Evolutionary conservation across 92 coral and sea anemone species (phyloP).

Genomic region (Ricordea florida): DNA sequence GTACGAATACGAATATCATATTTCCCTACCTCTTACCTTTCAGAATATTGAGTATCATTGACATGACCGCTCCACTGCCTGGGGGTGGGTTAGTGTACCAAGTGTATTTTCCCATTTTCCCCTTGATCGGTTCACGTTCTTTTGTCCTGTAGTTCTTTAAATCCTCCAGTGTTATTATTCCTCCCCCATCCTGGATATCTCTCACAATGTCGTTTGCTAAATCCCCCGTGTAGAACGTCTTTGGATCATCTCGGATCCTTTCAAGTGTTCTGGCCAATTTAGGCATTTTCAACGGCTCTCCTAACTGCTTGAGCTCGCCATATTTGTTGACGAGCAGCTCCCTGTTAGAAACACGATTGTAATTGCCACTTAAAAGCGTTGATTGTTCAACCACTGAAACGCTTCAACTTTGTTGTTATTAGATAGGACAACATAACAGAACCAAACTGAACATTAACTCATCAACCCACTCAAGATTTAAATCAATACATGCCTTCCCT

Average conservation of each 20-base stretch:
- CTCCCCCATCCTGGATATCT: conserved; percentile 40
- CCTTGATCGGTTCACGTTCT: not conserved
- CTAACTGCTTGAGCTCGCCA: conserved; percentile 11
- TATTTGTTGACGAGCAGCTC: conserved; percentile 21
- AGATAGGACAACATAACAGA: too few species aligned
- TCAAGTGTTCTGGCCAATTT: conserved; percentile 57
- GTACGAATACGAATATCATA: too few species aligned
- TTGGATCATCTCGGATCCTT: conserved; percentile 47
- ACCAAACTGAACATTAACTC: too few species aligned
- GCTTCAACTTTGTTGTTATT: too few species aligned
- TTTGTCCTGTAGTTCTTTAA: conserved; percentile 24
- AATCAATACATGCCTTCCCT: too few species aligned
- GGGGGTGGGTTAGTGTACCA: conserved; percentile 56
- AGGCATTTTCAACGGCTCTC: conserved; percentile 7
- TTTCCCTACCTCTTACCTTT: too few species aligned
- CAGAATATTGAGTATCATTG: conserved; percentile 48
- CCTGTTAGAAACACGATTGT: too few species aligned
- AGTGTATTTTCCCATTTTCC: conserved; percentile 1
- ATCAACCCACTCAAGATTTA: too few species aligned
- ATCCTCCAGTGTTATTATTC: too few species aligned
- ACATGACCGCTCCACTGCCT: conserved; percentile 50
- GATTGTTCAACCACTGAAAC: too few species aligned
- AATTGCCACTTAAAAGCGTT: too few species aligned
- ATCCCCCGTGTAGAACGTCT: conserved; percentile 45
- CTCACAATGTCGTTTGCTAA: conserved; percentile 39